Evolutionary conservation across 92 coral and sea anemone species (phyloP).

Genomic region (Epizoanthus stellaris): DNA sequence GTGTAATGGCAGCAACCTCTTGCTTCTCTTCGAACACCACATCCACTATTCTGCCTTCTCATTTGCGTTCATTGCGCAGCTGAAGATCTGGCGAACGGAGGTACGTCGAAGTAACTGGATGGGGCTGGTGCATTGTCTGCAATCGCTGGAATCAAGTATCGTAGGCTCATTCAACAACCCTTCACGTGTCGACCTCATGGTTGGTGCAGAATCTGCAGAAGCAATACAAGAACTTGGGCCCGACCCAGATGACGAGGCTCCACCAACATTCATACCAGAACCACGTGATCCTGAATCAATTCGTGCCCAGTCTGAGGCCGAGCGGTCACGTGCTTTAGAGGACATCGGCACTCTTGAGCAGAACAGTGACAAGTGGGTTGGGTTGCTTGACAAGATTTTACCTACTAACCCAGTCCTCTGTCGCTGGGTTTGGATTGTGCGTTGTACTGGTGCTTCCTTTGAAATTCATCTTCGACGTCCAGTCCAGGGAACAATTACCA

Average conservation of each 20-base stretch:
- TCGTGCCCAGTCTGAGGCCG: slow-evolving; percentile 82
- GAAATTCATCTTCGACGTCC: slow-evolving; percentile 80
- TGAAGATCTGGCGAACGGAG: slow-evolving; percentile 84
- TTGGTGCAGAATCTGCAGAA: slow-evolving; percentile 65
- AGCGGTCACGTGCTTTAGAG: slow-evolving; percentile 70
- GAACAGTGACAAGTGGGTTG: slow-evolving; percentile 76
- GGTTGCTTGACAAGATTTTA: slow-evolving; percentile 74
- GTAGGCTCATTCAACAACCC: slow-evolving; percentile 83
- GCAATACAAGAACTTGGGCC: slow-evolving; percentile 66
- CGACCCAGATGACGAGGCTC: slow-evolving; percentile 80
- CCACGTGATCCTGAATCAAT: slow-evolving; percentile 92
- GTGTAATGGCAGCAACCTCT: slow-evolving; percentile 89
- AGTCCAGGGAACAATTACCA: slow-evolving; percentile 76
- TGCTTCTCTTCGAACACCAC: slow-evolving; percentile 82
- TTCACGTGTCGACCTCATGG: slow-evolving; percentile 67
- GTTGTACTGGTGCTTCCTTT: slow-evolving; percentile 46
- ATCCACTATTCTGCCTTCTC: slow-evolving; percentile 93
- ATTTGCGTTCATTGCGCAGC: slow-evolving; percentile 86
- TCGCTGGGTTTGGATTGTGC: slow-evolving; percentile 75
- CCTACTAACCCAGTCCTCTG: slow-evolving; percentile 90
- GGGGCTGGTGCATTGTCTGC: slow-evolving; percentile 83
- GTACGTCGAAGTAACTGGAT: slow-evolving; percentile 84
- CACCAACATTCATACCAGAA: slow-evolving; percentile 86
- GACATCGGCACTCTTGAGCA: slow-evolving; percentile 64
- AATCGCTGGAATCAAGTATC: slow-evolving; percentile 74